phyloP scores from a whole-genome alignment of 2,888 invertebrate species.

The Andrena praecox region DNA sequence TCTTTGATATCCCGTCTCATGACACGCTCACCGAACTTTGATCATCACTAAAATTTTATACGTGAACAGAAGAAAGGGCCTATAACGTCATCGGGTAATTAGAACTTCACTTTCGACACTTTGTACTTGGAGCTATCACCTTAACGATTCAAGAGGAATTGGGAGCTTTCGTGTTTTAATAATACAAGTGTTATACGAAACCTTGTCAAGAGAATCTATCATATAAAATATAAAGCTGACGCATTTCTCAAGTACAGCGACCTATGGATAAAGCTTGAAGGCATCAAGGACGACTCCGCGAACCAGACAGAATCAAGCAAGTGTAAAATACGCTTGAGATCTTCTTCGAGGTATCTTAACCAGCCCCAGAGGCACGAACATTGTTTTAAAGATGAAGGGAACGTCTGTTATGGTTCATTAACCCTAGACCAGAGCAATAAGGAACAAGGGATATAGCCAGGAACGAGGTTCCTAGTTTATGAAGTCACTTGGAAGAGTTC shows the following conservation, averaged over 20 bases:
- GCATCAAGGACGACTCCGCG: not conserved
- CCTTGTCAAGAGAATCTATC: not conserved
- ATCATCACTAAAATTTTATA: slow-evolving; percentile 38
- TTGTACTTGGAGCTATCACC: not conserved
- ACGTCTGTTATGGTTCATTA: not conserved
- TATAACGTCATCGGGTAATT: slow-evolving; percentile 12
- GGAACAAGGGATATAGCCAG: not conserved
- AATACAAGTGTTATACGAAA: not conserved
- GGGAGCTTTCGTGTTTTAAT: not conserved
- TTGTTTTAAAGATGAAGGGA: not conserved
- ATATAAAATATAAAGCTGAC: not conserved
- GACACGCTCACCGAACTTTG: not conserved
- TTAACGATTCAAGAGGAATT: not conserved
- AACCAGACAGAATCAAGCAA: not conserved
- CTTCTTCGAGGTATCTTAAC: not conserved
- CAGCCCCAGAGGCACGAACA: not conserved
- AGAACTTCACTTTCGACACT: slow-evolving; percentile 4
- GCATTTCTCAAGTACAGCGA: not conserved
- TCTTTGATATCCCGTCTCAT: not conserved
- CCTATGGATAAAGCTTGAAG: not conserved
- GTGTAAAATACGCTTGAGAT: not conserved
- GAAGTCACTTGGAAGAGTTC: not conserved
- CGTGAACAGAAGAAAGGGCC: slow-evolving; percentile 27
- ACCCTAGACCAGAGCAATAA: not conserved
- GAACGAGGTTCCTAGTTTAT: not conserved